Evolutionary conservation across 2,888 invertebrate genomes (phyloP).

Genomic region (Dichetophora obliterata): DNA sequence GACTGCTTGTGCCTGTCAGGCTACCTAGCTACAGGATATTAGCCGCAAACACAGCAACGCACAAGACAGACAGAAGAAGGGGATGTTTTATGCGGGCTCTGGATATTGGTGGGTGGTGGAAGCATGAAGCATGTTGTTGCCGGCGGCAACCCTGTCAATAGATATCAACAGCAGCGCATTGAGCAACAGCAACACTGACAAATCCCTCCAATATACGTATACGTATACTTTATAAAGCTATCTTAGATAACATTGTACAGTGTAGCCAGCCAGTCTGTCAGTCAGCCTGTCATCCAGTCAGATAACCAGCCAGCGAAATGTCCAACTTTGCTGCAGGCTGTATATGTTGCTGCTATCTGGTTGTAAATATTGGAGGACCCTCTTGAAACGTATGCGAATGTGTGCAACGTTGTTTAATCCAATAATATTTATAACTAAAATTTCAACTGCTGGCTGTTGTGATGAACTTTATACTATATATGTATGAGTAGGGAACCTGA

Average conservation of each 20-base stretch:
- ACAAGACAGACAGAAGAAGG: no score
- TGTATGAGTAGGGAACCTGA: background rate
- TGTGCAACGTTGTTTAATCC: conserved; percentile 62
- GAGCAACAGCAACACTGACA: background rate
- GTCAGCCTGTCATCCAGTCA: background rate
- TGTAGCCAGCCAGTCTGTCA: no score
- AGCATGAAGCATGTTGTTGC: no score
- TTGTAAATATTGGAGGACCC: conserved; percentile 28
- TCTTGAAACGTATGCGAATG: conserved; percentile 47
- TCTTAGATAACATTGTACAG: no score
- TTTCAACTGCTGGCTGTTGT: conserved; percentile 18
- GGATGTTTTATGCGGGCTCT: no score
- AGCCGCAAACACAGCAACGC: no score
- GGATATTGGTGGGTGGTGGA: no score
- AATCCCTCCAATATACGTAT: no score
- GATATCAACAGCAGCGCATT: background rate
- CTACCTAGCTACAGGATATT: no score
- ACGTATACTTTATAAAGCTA: no score
- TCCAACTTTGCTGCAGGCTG: background rate
- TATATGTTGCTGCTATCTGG: conserved; percentile 34
- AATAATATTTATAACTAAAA: conserved; percentile 51
- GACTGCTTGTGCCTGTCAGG: no score
- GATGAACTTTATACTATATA: background rate
- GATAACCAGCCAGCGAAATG: background rate
- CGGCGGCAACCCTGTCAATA: background rate